Percentiles rank a stretch among this genome's conserved stretches.
phyloP scores from a whole-genome alignment of 64 coral and sea anemone genomes.

The Montipora cactus region DNA sequence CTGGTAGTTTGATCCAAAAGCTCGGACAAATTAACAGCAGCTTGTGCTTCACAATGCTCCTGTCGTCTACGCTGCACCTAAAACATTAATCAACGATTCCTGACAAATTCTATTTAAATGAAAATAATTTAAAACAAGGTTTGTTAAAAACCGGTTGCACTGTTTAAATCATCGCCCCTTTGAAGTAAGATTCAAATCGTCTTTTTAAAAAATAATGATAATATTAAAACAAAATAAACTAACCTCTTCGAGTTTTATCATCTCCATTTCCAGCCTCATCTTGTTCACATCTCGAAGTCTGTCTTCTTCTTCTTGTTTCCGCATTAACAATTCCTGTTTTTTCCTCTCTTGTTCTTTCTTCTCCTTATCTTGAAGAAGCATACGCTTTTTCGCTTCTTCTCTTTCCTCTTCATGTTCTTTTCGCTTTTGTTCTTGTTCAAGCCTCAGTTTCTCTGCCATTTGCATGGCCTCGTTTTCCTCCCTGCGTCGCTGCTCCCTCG shows the following conservation, averaged over 20 bases:
- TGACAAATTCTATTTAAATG: no score
- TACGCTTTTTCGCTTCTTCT: constrained; percentile 21
- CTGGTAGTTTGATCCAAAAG: constrained; percentile 8
- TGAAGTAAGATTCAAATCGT: no score
- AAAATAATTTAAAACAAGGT: no score
- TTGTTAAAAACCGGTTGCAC: no score
- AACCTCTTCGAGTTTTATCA: constrained; percentile 5
- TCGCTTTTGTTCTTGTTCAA: constrained; percentile 30
- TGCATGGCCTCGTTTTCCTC: constrained; percentile 41
- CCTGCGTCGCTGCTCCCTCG: constrained; percentile 9
- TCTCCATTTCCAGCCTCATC: neutral
- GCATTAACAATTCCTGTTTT: constrained; percentile 6
- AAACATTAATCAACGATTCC: neutral
- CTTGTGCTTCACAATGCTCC: constrained; percentile 15
- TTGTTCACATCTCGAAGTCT: constrained; percentile 17
- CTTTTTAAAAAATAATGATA: no score
- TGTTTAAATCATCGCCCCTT: no score
- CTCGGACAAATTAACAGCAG: constrained; percentile 13
- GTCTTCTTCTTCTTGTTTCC: constrained; percentile 40
- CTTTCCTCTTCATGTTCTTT: constrained; percentile 27
- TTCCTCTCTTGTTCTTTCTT: constrained; percentile 14
- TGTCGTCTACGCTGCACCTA: neutral
- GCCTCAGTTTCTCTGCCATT: constrained; percentile 11
- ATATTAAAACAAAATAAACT: no score
- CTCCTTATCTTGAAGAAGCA: constrained; percentile 15